These are phyloP conservation scores for Gobiocypris rarus DNA, from an alignment of 2,113 vertebrate species.

Conservation along the genomic window DNA sequence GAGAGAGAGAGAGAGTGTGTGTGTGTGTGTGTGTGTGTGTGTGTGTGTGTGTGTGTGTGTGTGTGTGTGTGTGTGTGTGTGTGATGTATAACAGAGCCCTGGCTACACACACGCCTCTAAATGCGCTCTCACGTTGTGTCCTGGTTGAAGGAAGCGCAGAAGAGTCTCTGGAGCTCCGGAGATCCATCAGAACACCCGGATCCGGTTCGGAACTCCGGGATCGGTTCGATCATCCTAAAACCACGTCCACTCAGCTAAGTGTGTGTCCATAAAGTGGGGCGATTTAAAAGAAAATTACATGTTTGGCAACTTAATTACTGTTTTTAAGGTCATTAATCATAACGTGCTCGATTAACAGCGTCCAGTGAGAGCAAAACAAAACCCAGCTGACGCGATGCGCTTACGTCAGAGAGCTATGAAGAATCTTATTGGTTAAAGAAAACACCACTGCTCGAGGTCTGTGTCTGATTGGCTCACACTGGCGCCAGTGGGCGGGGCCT, in stretches of 20 bases:
- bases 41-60: too few species aligned
- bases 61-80: too few species aligned
- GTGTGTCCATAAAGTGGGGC: neutral
- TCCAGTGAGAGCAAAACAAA: neutral
- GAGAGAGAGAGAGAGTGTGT: too few species aligned
- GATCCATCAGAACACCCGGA: neutral
- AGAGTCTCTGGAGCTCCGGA: neutral
- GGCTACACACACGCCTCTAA: too few species aligned
- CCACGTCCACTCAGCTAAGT: neutral
- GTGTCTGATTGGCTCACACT: neutral
- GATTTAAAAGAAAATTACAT: neutral
- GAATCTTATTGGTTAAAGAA: too few species aligned
- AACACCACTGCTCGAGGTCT: neutral
- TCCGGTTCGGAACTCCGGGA: neutral
- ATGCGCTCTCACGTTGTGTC: constrained; percentile 87
- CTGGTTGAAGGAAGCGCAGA: constrained; percentile 89
- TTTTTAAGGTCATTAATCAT: neutral
- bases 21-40: too few species aligned
- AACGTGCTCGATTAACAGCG: neutral
- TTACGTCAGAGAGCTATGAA: neutral
- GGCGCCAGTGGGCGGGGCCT: neutral
- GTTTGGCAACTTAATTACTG: neutral
- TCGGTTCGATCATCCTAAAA: constrained; percentile 10
- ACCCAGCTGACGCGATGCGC: neutral
- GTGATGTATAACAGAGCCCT: neutral